phyloP scores from a whole-genome alignment of 2,888 invertebrate species.

The Oasisia sp. region DNA sequence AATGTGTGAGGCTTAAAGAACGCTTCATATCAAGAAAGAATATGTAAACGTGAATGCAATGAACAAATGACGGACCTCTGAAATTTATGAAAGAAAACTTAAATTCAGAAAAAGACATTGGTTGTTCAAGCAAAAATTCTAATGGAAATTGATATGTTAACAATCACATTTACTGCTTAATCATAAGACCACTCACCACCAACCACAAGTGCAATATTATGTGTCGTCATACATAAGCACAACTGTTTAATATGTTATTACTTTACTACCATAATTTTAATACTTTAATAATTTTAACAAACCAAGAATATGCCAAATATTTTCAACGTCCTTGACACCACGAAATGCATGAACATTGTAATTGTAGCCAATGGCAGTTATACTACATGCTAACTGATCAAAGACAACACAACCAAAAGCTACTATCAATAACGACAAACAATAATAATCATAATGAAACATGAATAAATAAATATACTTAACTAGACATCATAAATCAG shows the following conservation, averaged over 20 bases:
- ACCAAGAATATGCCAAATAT: neutral
- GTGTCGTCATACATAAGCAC: neutral
- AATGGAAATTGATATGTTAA: neutral
- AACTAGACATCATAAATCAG: neutral
- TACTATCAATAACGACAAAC: neutral
- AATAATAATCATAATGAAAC: neutral
- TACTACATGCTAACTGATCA: neutral
- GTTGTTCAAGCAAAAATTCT: neutral
- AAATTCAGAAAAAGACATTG: neutral
- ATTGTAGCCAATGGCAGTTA: slow-evolving; percentile 8
- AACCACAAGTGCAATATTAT: neutral
- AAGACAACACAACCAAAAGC: neutral
- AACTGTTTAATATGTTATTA: neutral
- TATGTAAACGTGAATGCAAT: neutral
- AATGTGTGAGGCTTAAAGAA: neutral
- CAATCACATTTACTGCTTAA: neutral
- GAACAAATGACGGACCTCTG: neutral
- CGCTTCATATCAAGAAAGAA: neutral
- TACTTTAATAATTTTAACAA: neutral
- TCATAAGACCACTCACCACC: neutral
- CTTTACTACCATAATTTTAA: neutral
- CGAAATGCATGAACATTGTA: neutral
- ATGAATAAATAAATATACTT: neutral
- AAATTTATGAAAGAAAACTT: neutral
- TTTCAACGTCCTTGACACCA: neutral